Base-by-base conservation (phyloP, 53 echinoderm and acorn worm species). In the Holothuria leucospilota region DNA sequence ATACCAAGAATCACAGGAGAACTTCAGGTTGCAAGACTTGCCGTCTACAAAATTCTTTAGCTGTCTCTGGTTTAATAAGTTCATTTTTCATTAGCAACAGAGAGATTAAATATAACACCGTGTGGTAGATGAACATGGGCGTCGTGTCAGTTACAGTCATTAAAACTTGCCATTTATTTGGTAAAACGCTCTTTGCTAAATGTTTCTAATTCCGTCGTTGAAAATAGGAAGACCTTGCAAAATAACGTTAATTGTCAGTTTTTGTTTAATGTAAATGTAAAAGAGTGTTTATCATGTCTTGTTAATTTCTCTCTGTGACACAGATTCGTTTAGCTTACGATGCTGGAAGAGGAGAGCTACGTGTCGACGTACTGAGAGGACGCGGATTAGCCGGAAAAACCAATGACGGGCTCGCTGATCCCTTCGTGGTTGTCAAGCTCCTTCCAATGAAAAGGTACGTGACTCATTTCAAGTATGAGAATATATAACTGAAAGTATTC, bases 311-410 rank as follows among this genome's bases (percentile, higher is more conserved):
- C 5, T 30, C 24, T 2, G 13, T 27, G 28, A 67, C 14, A 30
- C 85, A 98, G 98, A 86, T 98, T 83, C 95, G 95, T 86, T 77
- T 98, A 40, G 92, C 93, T 63, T 98, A 95, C 63, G 98, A 98
- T 78, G 90, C 86, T 16, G 91, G 92, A 24, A 90, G 89, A 25
- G 85, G 90, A 12, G 98, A 98, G 62, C 90, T 98, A 59, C 82
- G 84, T 30, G 95, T 95, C 56, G 93, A 88, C 21, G 90, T 95
- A 46, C 66, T 98, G 51, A 30, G 92, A 56, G 98, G 93, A 30
- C 87, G 98, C 15, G 92, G 95, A 28, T 71, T 98, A n/a, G 93
- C 91, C 16, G 96, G 95, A 6, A 95, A 96, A 84, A 95, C 93
- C 64, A 90, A 89, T 20, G 95, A 95, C 82, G 95, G 95, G 29